These are phyloP conservation scores for Microdon myrmicae DNA, from an alignment of 2,888 invertebrate species.

Conservation along the genomic window DNA sequence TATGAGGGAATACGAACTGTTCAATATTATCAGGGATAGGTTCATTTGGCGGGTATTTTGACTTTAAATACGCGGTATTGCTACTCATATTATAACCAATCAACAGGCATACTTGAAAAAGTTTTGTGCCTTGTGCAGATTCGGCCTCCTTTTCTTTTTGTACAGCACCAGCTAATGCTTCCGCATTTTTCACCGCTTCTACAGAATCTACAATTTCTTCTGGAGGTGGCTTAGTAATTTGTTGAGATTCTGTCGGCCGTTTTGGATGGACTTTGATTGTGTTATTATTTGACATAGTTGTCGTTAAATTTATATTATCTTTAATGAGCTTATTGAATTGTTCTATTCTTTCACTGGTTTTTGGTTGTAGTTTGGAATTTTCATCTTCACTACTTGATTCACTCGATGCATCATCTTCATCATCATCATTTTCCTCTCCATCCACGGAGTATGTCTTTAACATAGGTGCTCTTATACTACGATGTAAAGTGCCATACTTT, in stretches of 20 bases:
- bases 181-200: slow-evolving; percentile 26
- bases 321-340: slow-evolving; percentile 52
- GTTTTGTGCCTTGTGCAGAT: slow-evolving; percentile 55
- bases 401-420: slow-evolving; percentile 36
- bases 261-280: slow-evolving; percentile 43
- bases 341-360: slow-evolving; percentile 47
- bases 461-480: slow-evolving; percentile 52
- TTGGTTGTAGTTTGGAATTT: slow-evolving; percentile 33
- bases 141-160: slow-evolving; percentile 38
- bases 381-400: slow-evolving; percentile 39
- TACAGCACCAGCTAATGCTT: slow-evolving; percentile 29
- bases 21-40: slow-evolving; percentile 56
- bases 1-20: slow-evolving; percentile 56
- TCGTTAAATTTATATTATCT: slow-evolving; percentile 23
- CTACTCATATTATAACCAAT: slow-evolving; percentile 75
- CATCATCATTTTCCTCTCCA: slow-evolving; percentile 32
- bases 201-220: slow-evolving; percentile 22
- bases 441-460: slow-evolving; percentile 53
- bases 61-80: slow-evolving; percentile 77
- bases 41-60: slow-evolving; percentile 74
- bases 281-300: slow-evolving; percentile 32
- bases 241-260: slow-evolving; percentile 34
- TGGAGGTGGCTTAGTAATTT: slow-evolving; percentile 41
- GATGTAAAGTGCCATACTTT: slow-evolving; percentile 54
- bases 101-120: slow-evolving; percentile 77